Percentiles rank a stretch among this genome's conserved stretches.
phyloP scores from a whole-genome alignment of 2,113 vertebrate genomes.

The Xiphophorus maculatus region DNA sequence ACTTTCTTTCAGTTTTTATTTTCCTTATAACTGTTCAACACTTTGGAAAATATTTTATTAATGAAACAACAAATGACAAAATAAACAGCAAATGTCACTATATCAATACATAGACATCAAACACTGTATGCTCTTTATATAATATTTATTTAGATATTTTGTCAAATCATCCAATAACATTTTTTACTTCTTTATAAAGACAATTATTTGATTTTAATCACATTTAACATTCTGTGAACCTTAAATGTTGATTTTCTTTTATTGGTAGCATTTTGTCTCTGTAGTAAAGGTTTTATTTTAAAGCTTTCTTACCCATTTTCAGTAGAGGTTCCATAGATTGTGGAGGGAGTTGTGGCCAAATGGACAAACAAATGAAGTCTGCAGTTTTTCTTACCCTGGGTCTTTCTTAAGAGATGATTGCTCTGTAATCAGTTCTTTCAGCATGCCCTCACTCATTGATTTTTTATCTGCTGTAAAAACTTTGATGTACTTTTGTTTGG shows the following conservation, averaged over 20 bases:
- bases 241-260: too few species aligned
- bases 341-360: too few species aligned
- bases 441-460: constrained; percentile 23
- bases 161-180: too few species aligned
- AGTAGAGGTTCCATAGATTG: neutral
- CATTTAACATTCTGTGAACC: too few species aligned
- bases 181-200: too few species aligned
- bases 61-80: neutral
- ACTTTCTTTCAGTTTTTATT: too few species aligned
- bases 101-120: neutral
- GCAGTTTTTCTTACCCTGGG: neutral
- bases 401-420: constrained; percentile 29
- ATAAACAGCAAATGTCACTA: neutral
- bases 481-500: constrained; percentile 46
- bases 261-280: neutral
- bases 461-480: constrained; percentile 31
- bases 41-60: neutral
- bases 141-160: too few species aligned
- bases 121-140: too few species aligned
- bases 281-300: neutral
- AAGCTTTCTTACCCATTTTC: neutral
- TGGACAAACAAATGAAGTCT: constrained; percentile 8
- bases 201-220: too few species aligned
- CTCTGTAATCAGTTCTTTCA: constrained; percentile 51
- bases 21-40: too few species aligned